phyloP scores from a whole-genome alignment of 2,888 invertebrate species.

The Erpobdella octoculata region DNA sequence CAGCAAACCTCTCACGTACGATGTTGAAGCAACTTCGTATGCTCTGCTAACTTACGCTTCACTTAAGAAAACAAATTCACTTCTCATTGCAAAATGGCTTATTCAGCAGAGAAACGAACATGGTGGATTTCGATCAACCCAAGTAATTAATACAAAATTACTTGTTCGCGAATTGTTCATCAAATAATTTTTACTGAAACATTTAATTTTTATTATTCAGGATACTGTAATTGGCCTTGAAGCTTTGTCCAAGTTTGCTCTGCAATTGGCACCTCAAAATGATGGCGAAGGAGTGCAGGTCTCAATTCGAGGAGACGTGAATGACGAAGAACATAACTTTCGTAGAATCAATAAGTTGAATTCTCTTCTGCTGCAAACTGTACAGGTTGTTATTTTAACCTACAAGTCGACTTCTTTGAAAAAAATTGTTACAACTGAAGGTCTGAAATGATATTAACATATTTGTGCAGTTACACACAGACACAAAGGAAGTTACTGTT shows the following conservation, averaged over 20 bases:
- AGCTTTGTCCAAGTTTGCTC: constrained; percentile 4
- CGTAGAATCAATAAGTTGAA: not conserved
- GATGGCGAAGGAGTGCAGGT: not conserved
- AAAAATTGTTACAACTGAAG: too few relatives aligned
- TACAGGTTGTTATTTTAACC: too few relatives aligned
- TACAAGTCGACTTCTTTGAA: too few relatives aligned
- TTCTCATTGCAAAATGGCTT: not conserved
- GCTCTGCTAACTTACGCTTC: constrained; percentile 45
- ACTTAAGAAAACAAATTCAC: not conserved
- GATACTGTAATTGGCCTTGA: constrained; percentile 13
- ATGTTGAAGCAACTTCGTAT: constrained; percentile 51
- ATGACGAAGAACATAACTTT: not conserved
- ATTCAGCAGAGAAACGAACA: not conserved
- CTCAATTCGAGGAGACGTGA: not conserved
- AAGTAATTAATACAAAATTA: too few relatives aligned
- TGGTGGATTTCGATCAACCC: not conserved
- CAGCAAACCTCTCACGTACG: constrained; percentile 41
- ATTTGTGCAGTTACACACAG: not conserved
- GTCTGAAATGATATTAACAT: not conserved
- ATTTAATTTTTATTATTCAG: not conserved
- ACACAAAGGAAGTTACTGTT: not conserved
- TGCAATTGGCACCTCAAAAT: not conserved
- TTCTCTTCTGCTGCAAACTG: not conserved
- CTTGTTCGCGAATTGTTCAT: not conserved
- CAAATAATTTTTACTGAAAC: not conserved